Conservation (phyloP, 2,113 vertebrate species). For the Melozone crissalis region DNA sequence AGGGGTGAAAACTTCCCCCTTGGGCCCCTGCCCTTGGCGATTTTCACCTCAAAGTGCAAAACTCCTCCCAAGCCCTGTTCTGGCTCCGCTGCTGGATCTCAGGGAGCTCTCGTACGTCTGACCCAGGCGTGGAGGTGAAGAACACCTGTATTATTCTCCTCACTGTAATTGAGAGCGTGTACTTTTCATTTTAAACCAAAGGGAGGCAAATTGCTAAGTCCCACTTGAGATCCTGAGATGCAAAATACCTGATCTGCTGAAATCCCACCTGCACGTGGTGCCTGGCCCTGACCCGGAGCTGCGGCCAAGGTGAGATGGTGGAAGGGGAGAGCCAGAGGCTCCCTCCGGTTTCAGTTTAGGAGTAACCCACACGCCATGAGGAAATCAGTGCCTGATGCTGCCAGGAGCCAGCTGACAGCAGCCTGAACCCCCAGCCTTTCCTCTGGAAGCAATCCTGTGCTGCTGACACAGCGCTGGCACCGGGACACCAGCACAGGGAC, state of each 20-base stretch:
- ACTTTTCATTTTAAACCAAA: not conserved
- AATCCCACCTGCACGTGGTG: not conserved
- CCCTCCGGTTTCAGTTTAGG: not conserved
- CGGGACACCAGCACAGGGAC: not conserved
- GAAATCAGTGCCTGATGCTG: not conserved
- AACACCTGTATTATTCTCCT: not conserved
- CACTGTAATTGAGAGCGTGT: fast-evolving
- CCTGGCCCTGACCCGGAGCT: not conserved
- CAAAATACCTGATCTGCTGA: not conserved
- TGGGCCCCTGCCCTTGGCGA: not conserved
- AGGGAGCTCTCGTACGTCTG: fast-evolving
- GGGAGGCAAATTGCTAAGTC: not conserved
- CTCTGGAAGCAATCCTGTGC: not conserved
- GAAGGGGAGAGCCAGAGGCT: not conserved
- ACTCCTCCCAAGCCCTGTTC: not conserved
- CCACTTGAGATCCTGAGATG: not conserved
- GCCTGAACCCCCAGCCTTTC: not conserved
- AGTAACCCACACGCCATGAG: not conserved
- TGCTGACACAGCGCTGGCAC: not conserved
- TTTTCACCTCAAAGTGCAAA: not conserved
- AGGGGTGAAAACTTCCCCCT: not conserved
- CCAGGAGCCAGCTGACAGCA: not conserved
- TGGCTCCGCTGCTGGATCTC: fast-evolving
- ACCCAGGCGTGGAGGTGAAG: not conserved
- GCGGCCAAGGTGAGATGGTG: not conserved